These are phyloP conservation scores for Xerus inauris DNA, from an alignment of 2,113 vertebrate species.

Conservation along the genomic window DNA sequence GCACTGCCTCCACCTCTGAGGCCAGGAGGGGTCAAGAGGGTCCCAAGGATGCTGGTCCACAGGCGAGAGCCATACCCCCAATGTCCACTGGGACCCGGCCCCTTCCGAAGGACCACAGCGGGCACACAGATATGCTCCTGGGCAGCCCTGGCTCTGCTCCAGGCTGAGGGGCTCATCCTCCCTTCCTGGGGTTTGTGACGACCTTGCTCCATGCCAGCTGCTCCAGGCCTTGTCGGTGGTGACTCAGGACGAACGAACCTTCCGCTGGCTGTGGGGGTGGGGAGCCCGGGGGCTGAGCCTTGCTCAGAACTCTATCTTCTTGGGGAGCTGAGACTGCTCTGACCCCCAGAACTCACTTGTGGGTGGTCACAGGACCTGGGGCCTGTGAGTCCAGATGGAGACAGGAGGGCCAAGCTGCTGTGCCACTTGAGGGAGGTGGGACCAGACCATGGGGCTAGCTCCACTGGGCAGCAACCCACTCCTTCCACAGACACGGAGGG, in stretches of 20 bases:
- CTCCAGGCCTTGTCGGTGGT: fast-evolving
- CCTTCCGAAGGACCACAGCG: neutral
- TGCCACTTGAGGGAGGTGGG: fast-evolving
- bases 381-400: neutral
- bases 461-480: neutral
- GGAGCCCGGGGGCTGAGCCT: neutral
- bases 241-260: neutral
- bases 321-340: too few relatives aligned
- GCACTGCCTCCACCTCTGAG: neutral
- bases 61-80: neutral
- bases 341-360: neutral
- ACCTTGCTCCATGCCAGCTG: fast-evolving
- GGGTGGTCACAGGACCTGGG: neutral
- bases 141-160: neutral
- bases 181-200: neutral
- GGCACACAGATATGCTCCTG: neutral
- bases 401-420: neutral
- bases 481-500: fast-evolving
- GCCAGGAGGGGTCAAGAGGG: conserved; percentile 73
- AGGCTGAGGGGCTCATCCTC: too few relatives aligned
- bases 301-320: neutral
- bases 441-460: fast-evolving
- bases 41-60: conserved; percentile 49
- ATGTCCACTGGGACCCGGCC: neutral
- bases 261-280: fast-evolving